Evolutionary conservation across 2,797 vertebrate species (phyloP).

Genomic region (Oreochromis grahami): DNA sequence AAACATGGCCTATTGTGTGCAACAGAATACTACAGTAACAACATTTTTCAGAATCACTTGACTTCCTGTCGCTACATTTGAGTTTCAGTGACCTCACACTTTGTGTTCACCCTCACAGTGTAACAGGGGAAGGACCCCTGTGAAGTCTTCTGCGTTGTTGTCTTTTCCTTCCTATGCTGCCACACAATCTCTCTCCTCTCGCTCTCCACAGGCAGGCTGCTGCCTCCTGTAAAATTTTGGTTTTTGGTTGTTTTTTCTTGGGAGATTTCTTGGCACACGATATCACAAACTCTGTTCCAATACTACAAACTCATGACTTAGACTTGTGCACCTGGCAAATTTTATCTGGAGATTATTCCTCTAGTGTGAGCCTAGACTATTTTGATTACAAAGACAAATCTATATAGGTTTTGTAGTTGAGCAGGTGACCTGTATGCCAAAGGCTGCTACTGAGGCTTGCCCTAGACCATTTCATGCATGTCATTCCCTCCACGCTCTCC

Average conservation of each 20-base stretch:
- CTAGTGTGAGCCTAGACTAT: background rate
- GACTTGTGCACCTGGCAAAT: background rate
- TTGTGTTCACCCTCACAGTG: background rate
- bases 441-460: background rate
- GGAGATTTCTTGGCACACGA: rapidly evolving
- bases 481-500: background rate
- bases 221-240: rapidly evolving
- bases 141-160: background rate
- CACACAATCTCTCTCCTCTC: background rate
- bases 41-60: background rate
- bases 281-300: rapidly evolving
- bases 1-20: background rate
- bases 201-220: background rate
- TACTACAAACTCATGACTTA: background rate
- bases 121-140: background rate
- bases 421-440: background rate
- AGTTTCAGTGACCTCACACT: background rate
- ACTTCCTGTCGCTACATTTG: background rate
- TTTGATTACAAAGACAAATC: background rate
- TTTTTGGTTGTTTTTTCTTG: background rate
- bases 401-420: background rate
- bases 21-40: rapidly evolving
- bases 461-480: background rate
- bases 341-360: background rate
- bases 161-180: background rate